Evolutionary conservation across 2,888 invertebrate genomes (phyloP).

Genomic region (Clostera curtula): DNA sequence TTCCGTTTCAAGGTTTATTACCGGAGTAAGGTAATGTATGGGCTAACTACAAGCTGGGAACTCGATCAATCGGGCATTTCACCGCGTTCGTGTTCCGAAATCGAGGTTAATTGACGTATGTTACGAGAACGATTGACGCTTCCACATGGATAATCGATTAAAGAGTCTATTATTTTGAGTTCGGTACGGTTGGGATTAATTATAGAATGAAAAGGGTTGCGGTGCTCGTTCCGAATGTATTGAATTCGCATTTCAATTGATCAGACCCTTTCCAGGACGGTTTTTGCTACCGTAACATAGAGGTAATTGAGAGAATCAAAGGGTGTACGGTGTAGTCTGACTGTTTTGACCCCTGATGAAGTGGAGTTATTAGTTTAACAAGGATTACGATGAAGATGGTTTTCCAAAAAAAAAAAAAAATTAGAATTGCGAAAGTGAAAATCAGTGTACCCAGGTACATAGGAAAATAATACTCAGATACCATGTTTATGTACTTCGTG

Average conservation of each 20-base stretch:
- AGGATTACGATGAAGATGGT: no score
- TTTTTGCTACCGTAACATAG: slow-evolving; percentile 23
- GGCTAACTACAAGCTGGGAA: slow-evolving; percentile 17
- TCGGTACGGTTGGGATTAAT: slow-evolving; percentile 59
- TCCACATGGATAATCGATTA: slow-evolving; percentile 53
- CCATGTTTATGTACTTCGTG: no score
- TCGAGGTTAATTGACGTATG: slow-evolving; percentile 45
- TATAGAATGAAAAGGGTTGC: slow-evolving; percentile 63
- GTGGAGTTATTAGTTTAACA: no score
- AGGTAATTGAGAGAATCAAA: slow-evolving; percentile 24
- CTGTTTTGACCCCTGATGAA: neutral
- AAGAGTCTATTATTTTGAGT: slow-evolving; percentile 58
- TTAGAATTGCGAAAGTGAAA: no score
- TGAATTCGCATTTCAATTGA: slow-evolving; percentile 47
- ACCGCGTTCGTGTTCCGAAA: slow-evolving; percentile 22
- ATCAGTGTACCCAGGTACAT: no score
- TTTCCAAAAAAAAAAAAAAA: no score
- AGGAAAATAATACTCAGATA: no score
- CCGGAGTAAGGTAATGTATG: slow-evolving; percentile 22
- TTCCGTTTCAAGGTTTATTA: slow-evolving; percentile 21
- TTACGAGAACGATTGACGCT: slow-evolving; percentile 47
- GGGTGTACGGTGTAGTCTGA: slow-evolving; percentile 13
- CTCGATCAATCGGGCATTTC: slow-evolving; percentile 25
- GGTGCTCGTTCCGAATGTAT: slow-evolving; percentile 54
- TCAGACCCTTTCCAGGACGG: slow-evolving; percentile 25